A percentile compares a stretch with the other conserved stretches of the same genome.
Evolutionary conservation across 2,113 vertebrate genomes (phyloP).

Genomic region (Pterocles burchelli): DNA sequence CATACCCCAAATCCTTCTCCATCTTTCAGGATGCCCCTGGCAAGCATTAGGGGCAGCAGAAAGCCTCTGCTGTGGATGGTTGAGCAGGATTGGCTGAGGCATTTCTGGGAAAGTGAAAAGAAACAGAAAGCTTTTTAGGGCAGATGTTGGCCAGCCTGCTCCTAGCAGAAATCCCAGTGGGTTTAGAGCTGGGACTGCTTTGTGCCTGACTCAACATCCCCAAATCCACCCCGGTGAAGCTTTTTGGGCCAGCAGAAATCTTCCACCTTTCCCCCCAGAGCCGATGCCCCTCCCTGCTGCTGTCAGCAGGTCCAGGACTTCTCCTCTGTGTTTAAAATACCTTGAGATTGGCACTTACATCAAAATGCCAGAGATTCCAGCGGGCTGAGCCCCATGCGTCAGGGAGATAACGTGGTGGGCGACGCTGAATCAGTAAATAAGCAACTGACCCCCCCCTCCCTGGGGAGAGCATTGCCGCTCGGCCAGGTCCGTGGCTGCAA

Average conservation of each 20-base stretch:
- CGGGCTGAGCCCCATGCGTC: background rate
- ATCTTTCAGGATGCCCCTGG: background rate
- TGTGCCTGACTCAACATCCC: background rate
- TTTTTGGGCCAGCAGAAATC: accelerated
- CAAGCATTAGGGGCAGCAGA: background rate
- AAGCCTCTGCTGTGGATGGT: background rate
- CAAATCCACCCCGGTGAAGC: accelerated
- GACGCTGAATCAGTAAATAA: background rate
- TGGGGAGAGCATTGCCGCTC: accelerated
- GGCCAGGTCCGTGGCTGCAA: background rate
- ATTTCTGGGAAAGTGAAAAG: background rate
- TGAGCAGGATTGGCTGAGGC: background rate
- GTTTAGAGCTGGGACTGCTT: background rate
- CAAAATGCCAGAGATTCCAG: background rate
- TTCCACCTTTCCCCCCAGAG: background rate
- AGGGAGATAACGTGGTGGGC: background rate
- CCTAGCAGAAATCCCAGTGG: background rate
- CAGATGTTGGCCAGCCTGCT: accelerated
- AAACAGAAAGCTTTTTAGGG: background rate
- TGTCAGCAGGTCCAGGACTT: background rate
- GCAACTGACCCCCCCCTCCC: no score
- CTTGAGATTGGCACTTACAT: background rate
- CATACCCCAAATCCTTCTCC: no score
- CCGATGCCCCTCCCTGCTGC: no score
- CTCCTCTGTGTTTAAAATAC: background rate